A percentile compares a stretch with the other conserved stretches of the same genome.
Evolutionary conservation across 2,888 invertebrate genomes (phyloP).

Genomic region (Agelastica alni): DNA sequence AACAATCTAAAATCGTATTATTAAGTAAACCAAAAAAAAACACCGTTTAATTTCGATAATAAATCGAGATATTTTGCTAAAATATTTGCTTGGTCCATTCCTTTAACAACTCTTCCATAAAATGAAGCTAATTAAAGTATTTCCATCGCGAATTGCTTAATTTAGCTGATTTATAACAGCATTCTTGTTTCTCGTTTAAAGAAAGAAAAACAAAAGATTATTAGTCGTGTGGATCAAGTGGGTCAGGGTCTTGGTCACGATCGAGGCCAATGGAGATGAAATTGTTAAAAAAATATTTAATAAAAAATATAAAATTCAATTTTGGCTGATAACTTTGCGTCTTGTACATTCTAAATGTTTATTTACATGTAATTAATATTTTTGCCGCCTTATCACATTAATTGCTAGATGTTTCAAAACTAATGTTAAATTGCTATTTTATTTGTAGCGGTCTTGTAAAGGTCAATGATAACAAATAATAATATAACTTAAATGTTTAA

Average conservation of each 20-base stretch:
- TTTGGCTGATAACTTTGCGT: not conserved
- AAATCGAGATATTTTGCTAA: too few relatives aligned
- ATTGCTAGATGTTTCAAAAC: too few relatives aligned
- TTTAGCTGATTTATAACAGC: slow-evolving; percentile 22
- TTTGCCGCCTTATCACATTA: too few relatives aligned
- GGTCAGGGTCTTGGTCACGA: slow-evolving; percentile 24
- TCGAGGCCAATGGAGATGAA: slow-evolving; percentile 17
- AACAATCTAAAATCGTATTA: too few relatives aligned
- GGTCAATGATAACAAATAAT: too few relatives aligned
- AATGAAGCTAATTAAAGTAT: slow-evolving; percentile 13
- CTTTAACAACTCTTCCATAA: slow-evolving; percentile 11
- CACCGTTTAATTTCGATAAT: too few relatives aligned
- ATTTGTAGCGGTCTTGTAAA: too few relatives aligned
- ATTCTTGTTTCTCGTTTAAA: slow-evolving; percentile 18
- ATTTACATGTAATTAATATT: too few relatives aligned
- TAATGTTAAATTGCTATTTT: too few relatives aligned
- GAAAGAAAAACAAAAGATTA: slow-evolving; percentile 17
- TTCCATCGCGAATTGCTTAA: slow-evolving; percentile 19
- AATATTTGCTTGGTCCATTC: slow-evolving; percentile 1
- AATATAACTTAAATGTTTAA: too few relatives aligned
- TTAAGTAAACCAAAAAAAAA: too few relatives aligned
- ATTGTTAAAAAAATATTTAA: not conserved
- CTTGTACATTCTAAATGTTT: too few relatives aligned
- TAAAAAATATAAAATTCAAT: not conserved
- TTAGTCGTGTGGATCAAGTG: slow-evolving; percentile 18